A percentile compares a stretch with the other conserved stretches of the same genome.
phyloP scores from a whole-genome alignment of 64 coral and sea anemone species.

The Montipora foliosa region DNA sequence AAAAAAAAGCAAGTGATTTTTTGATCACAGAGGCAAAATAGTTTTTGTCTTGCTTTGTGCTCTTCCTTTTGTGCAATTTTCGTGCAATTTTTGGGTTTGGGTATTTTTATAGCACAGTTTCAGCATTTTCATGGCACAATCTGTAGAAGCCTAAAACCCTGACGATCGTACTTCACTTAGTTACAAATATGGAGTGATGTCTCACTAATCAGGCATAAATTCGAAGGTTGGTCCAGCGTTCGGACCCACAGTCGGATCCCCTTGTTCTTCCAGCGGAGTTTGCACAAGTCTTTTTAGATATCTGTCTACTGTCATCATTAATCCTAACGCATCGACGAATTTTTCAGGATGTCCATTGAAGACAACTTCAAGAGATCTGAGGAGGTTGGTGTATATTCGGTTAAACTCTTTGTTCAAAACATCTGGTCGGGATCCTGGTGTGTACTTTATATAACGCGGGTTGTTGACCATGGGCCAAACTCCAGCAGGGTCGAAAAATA shows the following conservation, averaged over 20 bases:
- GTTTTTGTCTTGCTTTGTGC: too few species aligned
- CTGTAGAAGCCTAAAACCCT: too few species aligned
- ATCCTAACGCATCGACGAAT: conserved; percentile 21
- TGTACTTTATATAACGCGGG: conserved; percentile 14
- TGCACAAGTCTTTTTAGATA: conserved; percentile 30
- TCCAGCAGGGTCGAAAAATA: conserved; percentile 47
- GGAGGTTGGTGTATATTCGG: conserved; percentile 47
- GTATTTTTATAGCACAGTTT: too few species aligned
- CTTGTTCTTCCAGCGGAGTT: conserved; percentile 42
- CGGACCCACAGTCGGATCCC: conserved; percentile 48
- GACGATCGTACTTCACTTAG: too few species aligned
- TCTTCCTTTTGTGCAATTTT: too few species aligned
- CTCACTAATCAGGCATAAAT: conserved; percentile 2
- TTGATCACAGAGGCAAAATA: too few species aligned
- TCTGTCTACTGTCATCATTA: conserved; percentile 38
- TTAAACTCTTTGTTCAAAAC: conserved; percentile 21
- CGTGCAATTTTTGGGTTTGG: too few species aligned
- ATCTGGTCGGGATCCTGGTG: conserved; percentile 25
- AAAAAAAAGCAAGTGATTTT: too few species aligned
- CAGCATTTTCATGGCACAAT: too few species aligned
- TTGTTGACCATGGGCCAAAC: conserved; percentile 61
- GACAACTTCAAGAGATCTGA: conserved; percentile 27
- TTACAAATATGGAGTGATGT: not conserved
- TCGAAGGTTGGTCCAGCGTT: conserved; percentile 70
- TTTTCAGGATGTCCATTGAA: conserved; percentile 61